These are phyloP conservation scores for Hipparchia semele DNA, from an alignment of 2,888 invertebrate species.

Conservation along the genomic window DNA sequence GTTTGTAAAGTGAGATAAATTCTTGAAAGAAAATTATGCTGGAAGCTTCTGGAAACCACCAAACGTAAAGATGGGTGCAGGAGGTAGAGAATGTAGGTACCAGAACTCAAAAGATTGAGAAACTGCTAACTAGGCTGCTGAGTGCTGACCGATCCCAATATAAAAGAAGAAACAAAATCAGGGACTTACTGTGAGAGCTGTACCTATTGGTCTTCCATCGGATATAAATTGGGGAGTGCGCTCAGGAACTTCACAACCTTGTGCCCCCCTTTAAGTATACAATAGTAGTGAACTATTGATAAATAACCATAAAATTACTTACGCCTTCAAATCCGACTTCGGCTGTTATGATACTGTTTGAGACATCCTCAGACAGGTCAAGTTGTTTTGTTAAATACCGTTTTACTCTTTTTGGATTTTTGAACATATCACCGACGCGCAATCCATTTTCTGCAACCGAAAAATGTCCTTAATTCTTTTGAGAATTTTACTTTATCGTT, in stretches of 20 bases:
- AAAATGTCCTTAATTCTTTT: constrained; percentile 9
- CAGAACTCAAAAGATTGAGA: not conserved
- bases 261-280: no score
- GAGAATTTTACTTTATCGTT: not conserved
- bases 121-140: not conserved
- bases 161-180: not conserved
- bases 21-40: not conserved
- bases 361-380: constrained; percentile 57
- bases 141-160: not conserved
- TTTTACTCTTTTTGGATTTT: constrained; percentile 67
- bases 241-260: no score
- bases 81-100: not conserved
- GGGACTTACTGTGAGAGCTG: no score
- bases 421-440: constrained; percentile 75
- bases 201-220: no score
- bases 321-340: constrained; percentile 80
- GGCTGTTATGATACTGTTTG: constrained; percentile 70
- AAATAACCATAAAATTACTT: constrained; percentile 51
- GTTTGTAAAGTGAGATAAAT: not conserved
- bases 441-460: constrained; percentile 77
- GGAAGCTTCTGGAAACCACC: no score
- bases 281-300: not conserved
- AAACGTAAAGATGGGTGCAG: no score
- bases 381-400: constrained; percentile 63
- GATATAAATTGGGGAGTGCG: no score